These are phyloP conservation scores for Chiloscyllium plagiosum DNA, from an alignment of 2,113 vertebrate species.

Conservation along the genomic window DNA sequence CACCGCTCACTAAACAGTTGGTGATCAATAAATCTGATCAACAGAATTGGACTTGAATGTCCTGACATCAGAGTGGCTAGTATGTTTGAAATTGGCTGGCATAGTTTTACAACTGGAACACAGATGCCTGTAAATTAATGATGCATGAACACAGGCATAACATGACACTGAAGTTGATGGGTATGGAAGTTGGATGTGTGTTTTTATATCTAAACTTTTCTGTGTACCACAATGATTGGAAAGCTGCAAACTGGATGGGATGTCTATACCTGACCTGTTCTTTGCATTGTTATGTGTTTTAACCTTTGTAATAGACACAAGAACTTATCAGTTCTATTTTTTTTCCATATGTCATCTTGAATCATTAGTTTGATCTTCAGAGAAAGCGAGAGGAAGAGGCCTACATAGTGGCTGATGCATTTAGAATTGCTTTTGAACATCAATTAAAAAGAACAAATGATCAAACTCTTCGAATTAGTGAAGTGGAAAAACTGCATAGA, in stretches of 20 bases:
- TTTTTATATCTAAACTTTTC: neutral
- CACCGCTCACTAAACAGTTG: neutral
- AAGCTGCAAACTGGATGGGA: neutral
- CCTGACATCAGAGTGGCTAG: neutral
- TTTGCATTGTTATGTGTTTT: neutral
- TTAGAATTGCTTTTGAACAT: slow-evolving; percentile 86
- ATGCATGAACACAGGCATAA: neutral
- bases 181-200: neutral
- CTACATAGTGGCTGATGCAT: slow-evolving; percentile 74
- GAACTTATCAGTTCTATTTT: neutral
- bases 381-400: slow-evolving; percentile 76
- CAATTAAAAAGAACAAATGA: slow-evolving; percentile 76
- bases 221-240: neutral
- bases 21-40: neutral
- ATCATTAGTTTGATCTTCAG: slow-evolving; percentile 63
- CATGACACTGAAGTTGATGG: neutral
- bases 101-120: neutral
- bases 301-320: neutral
- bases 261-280: neutral
- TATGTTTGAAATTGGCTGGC: neutral
- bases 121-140: neutral
- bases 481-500: slow-evolving; percentile 52
- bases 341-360: slow-evolving; percentile 41
- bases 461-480: slow-evolving; percentile 64
- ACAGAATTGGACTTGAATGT: neutral